Percentiles rank a stretch among this genome's conserved stretches.
These are phyloP conservation scores for Henricia sp. DNA, from an alignment of 53 echinoderm and acorn worm species.

Conservation along the genomic window DNA sequence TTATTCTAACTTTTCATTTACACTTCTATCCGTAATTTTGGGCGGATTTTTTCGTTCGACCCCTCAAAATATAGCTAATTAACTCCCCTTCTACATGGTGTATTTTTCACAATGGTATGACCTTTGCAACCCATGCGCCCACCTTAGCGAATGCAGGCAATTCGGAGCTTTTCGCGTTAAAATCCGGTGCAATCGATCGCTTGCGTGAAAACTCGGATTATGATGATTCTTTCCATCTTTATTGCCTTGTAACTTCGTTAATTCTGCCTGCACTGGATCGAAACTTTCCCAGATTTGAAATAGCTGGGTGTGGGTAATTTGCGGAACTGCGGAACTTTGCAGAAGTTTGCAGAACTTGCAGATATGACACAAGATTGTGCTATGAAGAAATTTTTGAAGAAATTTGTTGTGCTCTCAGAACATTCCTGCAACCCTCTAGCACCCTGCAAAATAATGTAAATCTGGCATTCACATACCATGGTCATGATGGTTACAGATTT, in stretches of 20 bases:
- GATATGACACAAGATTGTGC: no score
- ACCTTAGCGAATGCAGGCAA: background rate
- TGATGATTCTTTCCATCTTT: slow-evolving; percentile 11
- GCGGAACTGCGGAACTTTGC: no score
- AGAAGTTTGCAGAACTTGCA: no score
- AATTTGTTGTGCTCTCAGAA: no score
- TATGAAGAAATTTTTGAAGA: no score
- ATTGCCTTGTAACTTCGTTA: slow-evolving; percentile 2
- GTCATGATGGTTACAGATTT: no score
- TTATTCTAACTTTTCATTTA: no score
- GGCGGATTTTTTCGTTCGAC: slow-evolving; percentile 4
- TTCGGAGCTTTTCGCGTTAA: background rate
- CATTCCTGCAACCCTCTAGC: no score
- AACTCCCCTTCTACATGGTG: slow-evolving; percentile 4
- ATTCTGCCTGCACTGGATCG: background rate
- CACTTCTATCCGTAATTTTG: no score
- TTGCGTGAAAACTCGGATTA: slow-evolving; percentile 1
- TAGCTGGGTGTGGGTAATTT: no score
- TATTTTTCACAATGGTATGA: slow-evolving; percentile 30
- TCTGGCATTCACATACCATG: no score
- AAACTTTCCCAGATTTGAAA: slow-evolving; percentile 2
- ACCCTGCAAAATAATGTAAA: no score
- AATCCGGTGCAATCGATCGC: background rate
- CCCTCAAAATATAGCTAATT: slow-evolving; percentile 22
- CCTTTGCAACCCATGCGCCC: slow-evolving; percentile 2